Evolutionary conservation across 2,888 invertebrate genomes (phyloP).

Genomic region (Cheiracanthium punctorium): DNA sequence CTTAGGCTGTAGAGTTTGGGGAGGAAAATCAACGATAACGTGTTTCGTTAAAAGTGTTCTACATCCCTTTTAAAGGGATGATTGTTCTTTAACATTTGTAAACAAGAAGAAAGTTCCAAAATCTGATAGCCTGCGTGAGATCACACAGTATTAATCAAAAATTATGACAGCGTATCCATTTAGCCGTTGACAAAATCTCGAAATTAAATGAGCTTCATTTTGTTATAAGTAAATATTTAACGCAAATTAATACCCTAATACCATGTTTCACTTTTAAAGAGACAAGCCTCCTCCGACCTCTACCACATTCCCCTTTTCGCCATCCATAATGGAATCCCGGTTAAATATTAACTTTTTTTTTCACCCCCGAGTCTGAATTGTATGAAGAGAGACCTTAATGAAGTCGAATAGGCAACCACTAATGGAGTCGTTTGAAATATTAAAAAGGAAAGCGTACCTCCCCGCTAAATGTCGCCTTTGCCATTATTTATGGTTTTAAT

Average conservation of each 20-base stretch:
- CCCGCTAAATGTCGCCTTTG: slow-evolving; percentile 5
- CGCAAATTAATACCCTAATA: slow-evolving; percentile 17
- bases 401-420: slow-evolving; percentile 35
- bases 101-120: too few species aligned
- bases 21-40: too few species aligned
- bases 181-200: slow-evolving; percentile 14
- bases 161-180: slow-evolving; percentile 15
- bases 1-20: too few species aligned
- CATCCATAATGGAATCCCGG: slow-evolving; percentile 25
- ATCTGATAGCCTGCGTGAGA: not conserved
- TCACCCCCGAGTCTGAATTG: not conserved
- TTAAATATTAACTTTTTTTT: slow-evolving; percentile 21
- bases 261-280: slow-evolving; percentile 17
- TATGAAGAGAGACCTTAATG: slow-evolving; percentile 11
- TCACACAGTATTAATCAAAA: slow-evolving; percentile 17
- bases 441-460: slow-evolving; percentile 31
- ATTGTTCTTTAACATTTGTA: too few species aligned
- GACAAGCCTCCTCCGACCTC: slow-evolving; percentile 11
- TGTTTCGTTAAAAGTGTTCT: too few species aligned
- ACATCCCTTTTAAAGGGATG: too few species aligned
- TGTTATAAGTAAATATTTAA: not conserved
- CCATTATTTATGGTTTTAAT: slow-evolving; percentile 47
- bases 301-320: not conserved
- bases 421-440: slow-evolving; percentile 49
- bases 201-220: slow-evolving; percentile 36